Percentiles rank a stretch among this genome's conserved stretches.
phyloP scores from a whole-genome alignment of 2,888 invertebrate species.

The Melitaea athalia region DNA sequence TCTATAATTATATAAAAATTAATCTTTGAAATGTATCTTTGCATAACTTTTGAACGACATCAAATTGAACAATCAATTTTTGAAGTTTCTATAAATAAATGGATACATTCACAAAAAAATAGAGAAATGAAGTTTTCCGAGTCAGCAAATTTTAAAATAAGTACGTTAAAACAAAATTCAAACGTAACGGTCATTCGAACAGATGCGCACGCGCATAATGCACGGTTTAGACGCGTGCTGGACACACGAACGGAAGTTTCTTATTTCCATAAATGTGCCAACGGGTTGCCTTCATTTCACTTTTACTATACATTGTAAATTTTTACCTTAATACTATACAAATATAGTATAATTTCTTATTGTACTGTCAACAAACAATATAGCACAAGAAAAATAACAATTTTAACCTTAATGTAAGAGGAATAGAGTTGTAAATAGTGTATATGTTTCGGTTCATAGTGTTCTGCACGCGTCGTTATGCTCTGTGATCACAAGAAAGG shows the following conservation, averaged over 20 bases:
- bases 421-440: constrained; percentile 32
- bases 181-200: constrained; percentile 52
- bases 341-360: not conserved
- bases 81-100: too few species aligned
- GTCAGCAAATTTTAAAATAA: constrained; percentile 1
- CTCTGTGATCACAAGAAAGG: constrained; percentile 56
- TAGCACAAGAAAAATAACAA: not conserved
- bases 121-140: too few species aligned
- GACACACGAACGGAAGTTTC: constrained; percentile 75
- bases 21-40: too few species aligned
- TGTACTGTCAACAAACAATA: not conserved
- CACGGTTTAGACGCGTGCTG: constrained; percentile 63
- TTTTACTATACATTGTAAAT: not conserved
- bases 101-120: too few species aligned
- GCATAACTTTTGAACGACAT: too few species aligned
- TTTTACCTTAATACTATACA: not conserved
- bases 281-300: constrained; percentile 17
- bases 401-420: constrained; percentile 36
- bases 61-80: not conserved
- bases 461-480: constrained; percentile 63
- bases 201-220: constrained; percentile 54
- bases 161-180: constrained; percentile 39
- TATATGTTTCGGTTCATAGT: constrained; percentile 27
- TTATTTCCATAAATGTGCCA: constrained; percentile 61
- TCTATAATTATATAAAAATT: too few species aligned